Evolutionary conservation across 2,113 vertebrate species (phyloP), one percentile per base, ranked within the genome.

Genomic region (Nannobrachium achirus): DNA sequence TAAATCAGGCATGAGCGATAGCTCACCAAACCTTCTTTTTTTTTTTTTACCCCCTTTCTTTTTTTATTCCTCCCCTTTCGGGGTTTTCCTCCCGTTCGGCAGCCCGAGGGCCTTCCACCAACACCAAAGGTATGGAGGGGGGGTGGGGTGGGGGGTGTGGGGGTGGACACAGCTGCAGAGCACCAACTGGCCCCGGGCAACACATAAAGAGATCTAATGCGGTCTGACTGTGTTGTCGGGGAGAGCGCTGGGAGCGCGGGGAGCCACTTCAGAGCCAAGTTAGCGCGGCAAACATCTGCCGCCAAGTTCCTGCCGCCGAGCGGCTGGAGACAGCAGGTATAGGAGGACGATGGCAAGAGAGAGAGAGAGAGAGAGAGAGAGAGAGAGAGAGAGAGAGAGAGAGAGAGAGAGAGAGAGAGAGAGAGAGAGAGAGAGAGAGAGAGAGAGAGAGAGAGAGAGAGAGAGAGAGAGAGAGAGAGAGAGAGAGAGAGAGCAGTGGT

Each of bases 211-310:
- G 94, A 98, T 96, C 94, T 97, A 83, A 97, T 91, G 87, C 77
- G 81, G 92, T 92, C 89, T 94, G 96, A 96, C 95, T 95, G 93
- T 89, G 88, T 88, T 88, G 93, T 89, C 82, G 93, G 94, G 92
- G 95, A 95, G 93, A 92, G 20, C 72, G 81, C 25, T 33, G 95
- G 94, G 94, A 91, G 83, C 77, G 25, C 69, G 65, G 85, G 91
- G 92, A 95, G 91, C 90, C 93, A 95, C 97, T 97, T 96, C 97
- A 97, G 95, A 98, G 95, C 93, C 94, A 93, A 93, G 92, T 94
- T 92, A 84, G 80, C 71, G 67, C 87, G 7, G 88, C 86, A 93
- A 33, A 95, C 97, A 98, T 96, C 97, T 99, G 97, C 94, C 94
- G 85, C 93, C 89, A 73, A 89, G 93, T 94, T 95, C 90, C 94